These are phyloP conservation scores for Tipula lateralis DNA, from an alignment of 2,888 invertebrate species.

Conservation along the genomic window DNA sequence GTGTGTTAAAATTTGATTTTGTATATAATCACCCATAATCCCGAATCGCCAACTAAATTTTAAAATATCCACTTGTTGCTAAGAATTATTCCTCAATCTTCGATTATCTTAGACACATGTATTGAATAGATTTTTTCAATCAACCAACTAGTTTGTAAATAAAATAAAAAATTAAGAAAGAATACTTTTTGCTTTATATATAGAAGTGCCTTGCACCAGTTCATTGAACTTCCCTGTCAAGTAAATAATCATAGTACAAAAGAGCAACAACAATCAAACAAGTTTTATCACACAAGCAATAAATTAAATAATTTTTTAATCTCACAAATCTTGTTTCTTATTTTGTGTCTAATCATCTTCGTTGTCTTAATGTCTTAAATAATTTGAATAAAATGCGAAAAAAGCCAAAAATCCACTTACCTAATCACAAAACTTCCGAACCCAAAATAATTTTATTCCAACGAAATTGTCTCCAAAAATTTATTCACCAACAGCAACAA, in stretches of 20 bases:
- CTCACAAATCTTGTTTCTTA: background rate
- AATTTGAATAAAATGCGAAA: background rate
- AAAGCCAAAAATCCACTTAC: slow-evolving; percentile 14
- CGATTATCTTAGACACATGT: too few species aligned
- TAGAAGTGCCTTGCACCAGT: background rate
- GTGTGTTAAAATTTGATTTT: too few species aligned
- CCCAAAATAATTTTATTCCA: slow-evolving; percentile 11
- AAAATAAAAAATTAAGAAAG: too few species aligned
- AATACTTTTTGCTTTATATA: background rate
- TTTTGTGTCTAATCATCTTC: background rate
- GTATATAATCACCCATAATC: too few species aligned
- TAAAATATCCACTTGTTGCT: too few species aligned
- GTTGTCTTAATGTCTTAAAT: background rate
- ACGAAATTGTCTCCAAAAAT: background rate
- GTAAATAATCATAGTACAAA: background rate
- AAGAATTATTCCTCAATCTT: too few species aligned
- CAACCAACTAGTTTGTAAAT: background rate
- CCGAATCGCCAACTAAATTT: too few species aligned
- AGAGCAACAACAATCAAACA: background rate
- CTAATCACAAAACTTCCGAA: background rate
- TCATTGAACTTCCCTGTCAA: background rate
- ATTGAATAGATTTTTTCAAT: too few species aligned
- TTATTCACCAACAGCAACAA: background rate
- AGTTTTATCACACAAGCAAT: background rate
- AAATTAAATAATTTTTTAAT: background rate